These are phyloP conservation scores for Trypoxylon attenuatum DNA, from an alignment of 2,888 invertebrate species.

Conservation along the genomic window DNA sequence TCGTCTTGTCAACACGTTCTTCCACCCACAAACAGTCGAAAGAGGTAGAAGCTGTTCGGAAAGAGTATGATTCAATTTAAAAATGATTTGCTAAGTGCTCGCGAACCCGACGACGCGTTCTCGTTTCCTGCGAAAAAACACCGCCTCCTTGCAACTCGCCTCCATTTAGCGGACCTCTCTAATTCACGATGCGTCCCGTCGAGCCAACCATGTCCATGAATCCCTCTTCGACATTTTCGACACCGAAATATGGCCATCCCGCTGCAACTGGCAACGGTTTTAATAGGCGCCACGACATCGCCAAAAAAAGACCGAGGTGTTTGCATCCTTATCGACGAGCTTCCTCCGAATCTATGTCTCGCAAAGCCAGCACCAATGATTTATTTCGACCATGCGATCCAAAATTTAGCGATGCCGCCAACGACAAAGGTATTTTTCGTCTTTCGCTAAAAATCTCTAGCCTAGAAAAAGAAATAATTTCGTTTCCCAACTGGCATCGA, in stretches of 20 bases:
- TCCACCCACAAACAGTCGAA: slow-evolving; percentile 5
- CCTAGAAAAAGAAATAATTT: no score
- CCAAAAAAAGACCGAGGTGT: background rate
- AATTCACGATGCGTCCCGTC: slow-evolving; percentile 46
- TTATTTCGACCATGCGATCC: background rate
- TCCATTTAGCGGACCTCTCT: slow-evolving; percentile 45
- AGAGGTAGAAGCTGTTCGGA: slow-evolving; percentile 5
- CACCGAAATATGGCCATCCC: slow-evolving; percentile 47
- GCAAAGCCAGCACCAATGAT: background rate
- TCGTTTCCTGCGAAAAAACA: slow-evolving; percentile 45
- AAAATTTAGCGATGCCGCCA: background rate
- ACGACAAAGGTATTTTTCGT: background rate
- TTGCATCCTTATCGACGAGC: background rate
- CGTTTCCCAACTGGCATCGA: no score
- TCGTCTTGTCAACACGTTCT: slow-evolving; percentile 57
- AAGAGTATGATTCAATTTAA: slow-evolving; percentile 65
- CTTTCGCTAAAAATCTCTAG: no score
- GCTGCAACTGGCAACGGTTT: slow-evolving; percentile 36
- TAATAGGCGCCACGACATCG: slow-evolving; percentile 29
- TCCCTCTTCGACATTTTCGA: slow-evolving; percentile 53
- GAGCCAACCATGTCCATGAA: slow-evolving; percentile 39
- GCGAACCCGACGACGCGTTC: slow-evolving; percentile 24
- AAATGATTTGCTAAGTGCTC: slow-evolving; percentile 70
- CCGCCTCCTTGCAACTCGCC: slow-evolving; percentile 34
- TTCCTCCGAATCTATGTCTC: background rate